These are phyloP conservation scores for Sylvilagus bachmani DNA, from an alignment of 2,113 vertebrate species.

Conservation along the genomic window DNA sequence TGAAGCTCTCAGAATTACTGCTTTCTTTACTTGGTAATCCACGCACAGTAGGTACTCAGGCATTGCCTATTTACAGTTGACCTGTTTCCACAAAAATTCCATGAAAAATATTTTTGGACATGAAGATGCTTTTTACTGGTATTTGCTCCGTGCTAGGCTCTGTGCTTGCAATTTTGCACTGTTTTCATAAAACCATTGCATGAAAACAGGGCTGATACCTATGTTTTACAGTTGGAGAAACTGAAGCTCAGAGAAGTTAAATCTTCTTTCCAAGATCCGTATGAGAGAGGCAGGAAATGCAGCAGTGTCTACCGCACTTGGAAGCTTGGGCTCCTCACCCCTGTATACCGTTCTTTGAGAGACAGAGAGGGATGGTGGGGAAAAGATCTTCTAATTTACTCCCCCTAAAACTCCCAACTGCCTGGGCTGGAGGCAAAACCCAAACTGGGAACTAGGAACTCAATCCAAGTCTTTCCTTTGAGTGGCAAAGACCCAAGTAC, in stretches of 20 bases:
- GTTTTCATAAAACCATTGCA: background rate
- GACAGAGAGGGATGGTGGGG: background rate
- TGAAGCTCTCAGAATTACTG: constrained; percentile 31
- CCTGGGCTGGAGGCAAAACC: too few species aligned
- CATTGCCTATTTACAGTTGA: constrained; percentile 24
- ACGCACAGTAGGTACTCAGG: background rate
- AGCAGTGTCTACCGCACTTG: background rate
- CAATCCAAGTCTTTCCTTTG: too few species aligned
- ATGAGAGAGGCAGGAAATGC: background rate
- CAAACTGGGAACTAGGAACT: too few species aligned
- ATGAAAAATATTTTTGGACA: constrained; percentile 33
- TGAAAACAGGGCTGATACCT: background rate
- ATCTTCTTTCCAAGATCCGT: background rate
- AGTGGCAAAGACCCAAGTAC: too few species aligned
- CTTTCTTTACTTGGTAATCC: background rate
- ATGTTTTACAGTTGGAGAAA: background rate
- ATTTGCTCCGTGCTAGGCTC: background rate
- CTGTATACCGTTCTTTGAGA: background rate
- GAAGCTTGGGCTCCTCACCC: background rate
- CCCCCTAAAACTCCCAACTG: too few species aligned
- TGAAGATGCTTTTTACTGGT: background rate
- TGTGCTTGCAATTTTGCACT: constrained; percentile 17
- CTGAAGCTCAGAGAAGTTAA: background rate
- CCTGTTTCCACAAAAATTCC: constrained; percentile 25
- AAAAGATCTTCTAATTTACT: too few species aligned